A percentile compares a stretch with the other conserved stretches of the same genome.
Evolutionary conservation across 92 coral and sea anemone genomes (phyloP).

Genomic region (Umimayanthus kanabou): DNA sequence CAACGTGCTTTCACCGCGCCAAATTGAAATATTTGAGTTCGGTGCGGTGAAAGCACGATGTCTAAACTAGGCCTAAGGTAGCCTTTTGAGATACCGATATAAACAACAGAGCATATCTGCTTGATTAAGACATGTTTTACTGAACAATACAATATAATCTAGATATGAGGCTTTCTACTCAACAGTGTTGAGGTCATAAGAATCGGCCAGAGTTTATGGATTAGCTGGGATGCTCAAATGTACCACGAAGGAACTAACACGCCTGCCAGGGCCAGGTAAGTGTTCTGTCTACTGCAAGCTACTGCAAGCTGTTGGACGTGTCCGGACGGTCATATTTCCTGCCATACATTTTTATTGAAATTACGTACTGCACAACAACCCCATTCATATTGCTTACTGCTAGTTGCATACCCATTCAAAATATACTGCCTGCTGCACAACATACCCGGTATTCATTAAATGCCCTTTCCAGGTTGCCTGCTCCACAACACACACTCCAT

Average conservation of each 20-base stretch:
- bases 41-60: too few relatives aligned
- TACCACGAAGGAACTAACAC: conserved; percentile 81
- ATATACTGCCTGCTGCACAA: too few relatives aligned
- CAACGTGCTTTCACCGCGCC: too few relatives aligned
- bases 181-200: conserved; percentile 92
- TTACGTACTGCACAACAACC: neutral
- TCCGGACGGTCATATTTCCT: neutral
- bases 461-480: too few relatives aligned
- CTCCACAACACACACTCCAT: too few relatives aligned
- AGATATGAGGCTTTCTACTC: neutral
- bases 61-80: too few relatives aligned
- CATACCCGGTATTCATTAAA: too few relatives aligned
- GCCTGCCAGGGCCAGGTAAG: conserved; percentile 92
- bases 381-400: too few relatives aligned
- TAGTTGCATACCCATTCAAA: too few relatives aligned
- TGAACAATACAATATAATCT: neutral
- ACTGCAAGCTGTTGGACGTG: neutral
- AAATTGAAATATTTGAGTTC: too few relatives aligned
- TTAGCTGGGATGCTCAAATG: conserved; percentile 88
- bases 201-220: conserved; percentile 97
- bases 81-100: too few relatives aligned
- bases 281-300: neutral
- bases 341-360: neutral
- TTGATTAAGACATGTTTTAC: neutral
- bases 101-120: neutral